Conservation (phyloP, 23 tunicate species). For the Corella eumyota region DNA sequence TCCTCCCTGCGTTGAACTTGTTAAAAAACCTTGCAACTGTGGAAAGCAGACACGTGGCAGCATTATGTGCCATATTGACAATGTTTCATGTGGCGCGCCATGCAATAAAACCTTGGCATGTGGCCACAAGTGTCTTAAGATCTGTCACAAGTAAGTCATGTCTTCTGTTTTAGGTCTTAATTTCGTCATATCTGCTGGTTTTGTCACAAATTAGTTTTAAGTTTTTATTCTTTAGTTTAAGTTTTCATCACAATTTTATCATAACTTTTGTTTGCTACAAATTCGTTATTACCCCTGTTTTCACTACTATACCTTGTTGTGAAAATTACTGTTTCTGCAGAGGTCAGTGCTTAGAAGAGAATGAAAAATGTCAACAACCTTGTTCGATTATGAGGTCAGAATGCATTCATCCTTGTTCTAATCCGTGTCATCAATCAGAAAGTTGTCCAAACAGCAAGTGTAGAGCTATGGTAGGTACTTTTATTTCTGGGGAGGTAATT, state of each 20-base stretch:
- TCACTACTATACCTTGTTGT: too few species aligned
- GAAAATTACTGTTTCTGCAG: too few species aligned
- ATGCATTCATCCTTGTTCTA: slow-evolving; percentile 78
- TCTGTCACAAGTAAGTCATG: slow-evolving; percentile 53
- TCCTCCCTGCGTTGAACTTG: slow-evolving; percentile 90
- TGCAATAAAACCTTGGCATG: slow-evolving; percentile 66
- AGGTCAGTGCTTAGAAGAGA: slow-evolving; percentile 34
- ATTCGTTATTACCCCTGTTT: too few species aligned
- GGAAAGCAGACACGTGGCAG: slow-evolving; percentile 63
- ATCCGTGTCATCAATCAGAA: slow-evolving; percentile 44
- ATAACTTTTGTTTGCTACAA: too few species aligned
- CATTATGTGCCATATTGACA: slow-evolving; percentile 79
- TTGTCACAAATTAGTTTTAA: too few species aligned
- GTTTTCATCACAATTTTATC: too few species aligned
- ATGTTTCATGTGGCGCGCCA: slow-evolving; percentile 87
- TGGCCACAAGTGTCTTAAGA: slow-evolving; percentile 67
- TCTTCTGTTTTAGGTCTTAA: too few species aligned
- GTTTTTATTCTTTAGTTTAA: too few species aligned
- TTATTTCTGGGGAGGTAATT: too few species aligned
- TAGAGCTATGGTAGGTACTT: slow-evolving; percentile 55
- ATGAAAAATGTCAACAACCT: slow-evolving; percentile 59
- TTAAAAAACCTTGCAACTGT: slow-evolving; percentile 85
- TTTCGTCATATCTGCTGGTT: too few species aligned
- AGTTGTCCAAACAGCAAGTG: slow-evolving; percentile 51
- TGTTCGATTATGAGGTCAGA: slow-evolving; percentile 65